A percentile compares a stretch with the other conserved stretches of the same genome.
Evolutionary conservation across 2,113 vertebrate genomes (phyloP).

Genomic region (Sprattus sprattus): DNA sequence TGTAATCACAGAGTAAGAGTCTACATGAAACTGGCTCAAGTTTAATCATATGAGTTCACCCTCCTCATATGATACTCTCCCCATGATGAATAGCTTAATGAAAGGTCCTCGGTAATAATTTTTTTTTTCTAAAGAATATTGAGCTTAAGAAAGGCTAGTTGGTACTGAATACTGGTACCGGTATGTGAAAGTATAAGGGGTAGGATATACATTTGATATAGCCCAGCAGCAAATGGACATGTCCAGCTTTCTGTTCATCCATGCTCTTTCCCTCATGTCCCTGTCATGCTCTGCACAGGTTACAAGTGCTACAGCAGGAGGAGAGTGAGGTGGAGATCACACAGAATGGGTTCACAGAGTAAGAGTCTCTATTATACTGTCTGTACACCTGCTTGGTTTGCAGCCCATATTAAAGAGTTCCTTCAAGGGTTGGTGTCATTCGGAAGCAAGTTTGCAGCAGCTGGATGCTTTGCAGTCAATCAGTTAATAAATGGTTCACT

Average conservation of each 20-base stretch:
- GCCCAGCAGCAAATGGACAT: too few species aligned
- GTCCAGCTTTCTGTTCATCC: too few species aligned
- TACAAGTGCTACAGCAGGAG: slow-evolving; percentile 43
- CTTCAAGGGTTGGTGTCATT: not conserved
- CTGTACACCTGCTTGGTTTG: not conserved
- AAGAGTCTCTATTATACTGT: not conserved
- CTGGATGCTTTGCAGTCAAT: not conserved
- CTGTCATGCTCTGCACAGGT: slow-evolving; percentile 54
- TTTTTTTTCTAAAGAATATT: not conserved
- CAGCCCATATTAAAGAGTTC: too few species aligned
- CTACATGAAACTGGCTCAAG: slow-evolving; percentile 6
- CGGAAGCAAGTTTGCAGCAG: not conserved
- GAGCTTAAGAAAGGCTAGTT: not conserved
- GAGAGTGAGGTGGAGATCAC: not conserved
- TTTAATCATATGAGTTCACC: not conserved
- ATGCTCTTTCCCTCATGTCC: not conserved
- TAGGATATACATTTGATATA: too few species aligned
- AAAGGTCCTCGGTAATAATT: too few species aligned
- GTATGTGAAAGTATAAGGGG: too few species aligned
- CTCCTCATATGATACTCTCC: not conserved
- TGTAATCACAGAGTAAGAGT: slow-evolving; percentile 63
- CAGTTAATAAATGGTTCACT: not conserved
- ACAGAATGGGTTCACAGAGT: not conserved
- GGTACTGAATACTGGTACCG: too few species aligned
- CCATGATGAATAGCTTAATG: not conserved